Base-by-base conservation (phyloP, 92 coral and sea anemone species). In the Epizoanthus scotinus region DNA sequence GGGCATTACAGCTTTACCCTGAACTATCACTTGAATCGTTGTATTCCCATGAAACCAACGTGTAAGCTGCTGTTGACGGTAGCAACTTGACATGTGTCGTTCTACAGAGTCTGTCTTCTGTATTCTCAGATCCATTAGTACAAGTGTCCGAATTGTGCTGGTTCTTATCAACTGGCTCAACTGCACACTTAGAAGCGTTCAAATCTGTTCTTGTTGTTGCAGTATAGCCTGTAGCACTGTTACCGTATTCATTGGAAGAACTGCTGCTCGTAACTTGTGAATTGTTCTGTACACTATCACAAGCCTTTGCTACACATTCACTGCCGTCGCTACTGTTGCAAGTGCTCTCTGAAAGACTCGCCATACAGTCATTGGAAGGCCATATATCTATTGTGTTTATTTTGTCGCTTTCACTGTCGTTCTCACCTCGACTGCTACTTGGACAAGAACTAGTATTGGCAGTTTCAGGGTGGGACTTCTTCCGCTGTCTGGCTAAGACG, bases 21-120 rank as follows among this genome's bases (percentile, higher is more conserved):
- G 91, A 88, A 25, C 75, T 31, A 38, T 88, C 91, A 73, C 91
- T 84, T 15, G 91, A 84, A 78, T 84, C 91, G 14, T 87, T 60
- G 38, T 88, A 88, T 18, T 88, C 91, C 42, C 89, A 79, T 3
- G 85, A 88, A 2, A 88, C 91, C 42, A 88, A 71, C n/a, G 88
- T 78, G 50, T 42, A 28, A 14, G 42, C 9, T 27, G 18, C n/a
- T 42, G 58, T n/a, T 8, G 34, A 21, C 5, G 24, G 52, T 15
- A 38, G 2, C 15, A 20, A 47, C 40, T 49, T 26, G 22, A 55
- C 20, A 71, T 63, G 58, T 24, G 27, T 18, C 18, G 67, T 44
- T 63, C 61, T 63, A 20, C 26, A 27, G 3, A 49, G 54, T 65
- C 9, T 2, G 19, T 67, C 87, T 28, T 15, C 74, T 60, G 24